phyloP scores from a whole-genome alignment of 2,113 vertebrate genomes.

The Ploceus nigricollis region DNA sequence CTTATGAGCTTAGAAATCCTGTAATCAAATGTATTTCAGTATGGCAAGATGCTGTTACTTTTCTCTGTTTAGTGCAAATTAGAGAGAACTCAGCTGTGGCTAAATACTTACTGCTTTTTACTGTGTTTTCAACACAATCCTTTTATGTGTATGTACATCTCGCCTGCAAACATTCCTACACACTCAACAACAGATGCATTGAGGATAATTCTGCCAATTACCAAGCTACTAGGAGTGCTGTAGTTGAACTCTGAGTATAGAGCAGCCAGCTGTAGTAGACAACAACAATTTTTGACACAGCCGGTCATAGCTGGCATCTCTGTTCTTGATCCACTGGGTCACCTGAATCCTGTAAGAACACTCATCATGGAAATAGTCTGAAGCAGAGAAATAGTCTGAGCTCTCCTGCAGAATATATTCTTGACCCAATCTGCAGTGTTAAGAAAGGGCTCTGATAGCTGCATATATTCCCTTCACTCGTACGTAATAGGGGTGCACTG shows the following conservation, averaged over 20 bases:
- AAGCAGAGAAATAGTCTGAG: constrained; percentile 30
- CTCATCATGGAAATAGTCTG: constrained; percentile 50
- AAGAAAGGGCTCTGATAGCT: constrained; percentile 35
- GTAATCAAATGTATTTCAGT: background rate
- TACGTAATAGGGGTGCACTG: constrained; percentile 15
- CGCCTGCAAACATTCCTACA: background rate
- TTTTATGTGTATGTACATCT: background rate
- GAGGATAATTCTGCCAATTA: constrained; percentile 24
- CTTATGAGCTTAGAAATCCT: background rate
- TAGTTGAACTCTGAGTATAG: background rate
- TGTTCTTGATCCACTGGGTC: constrained; percentile 49
- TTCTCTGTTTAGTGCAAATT: constrained; percentile 6
- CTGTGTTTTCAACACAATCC: background rate
- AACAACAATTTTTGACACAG: constrained; percentile 36
- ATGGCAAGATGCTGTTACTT: background rate
- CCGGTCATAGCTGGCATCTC: constrained; percentile 11
- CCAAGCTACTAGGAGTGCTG: background rate
- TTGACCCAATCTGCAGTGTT: constrained; percentile 42
- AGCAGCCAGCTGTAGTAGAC: background rate
- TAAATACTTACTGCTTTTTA: constrained; percentile 1
- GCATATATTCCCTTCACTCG: constrained; percentile 26
- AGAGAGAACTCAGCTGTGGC: background rate
- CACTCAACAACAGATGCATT: background rate
- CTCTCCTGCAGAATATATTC: constrained; percentile 33
- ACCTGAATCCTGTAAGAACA: constrained; percentile 43